Percentiles rank a stretch among this genome's conserved stretches.
phyloP scores from a whole-genome alignment of 2,888 invertebrate genomes.

The Sarcophaga carnaria region DNA sequence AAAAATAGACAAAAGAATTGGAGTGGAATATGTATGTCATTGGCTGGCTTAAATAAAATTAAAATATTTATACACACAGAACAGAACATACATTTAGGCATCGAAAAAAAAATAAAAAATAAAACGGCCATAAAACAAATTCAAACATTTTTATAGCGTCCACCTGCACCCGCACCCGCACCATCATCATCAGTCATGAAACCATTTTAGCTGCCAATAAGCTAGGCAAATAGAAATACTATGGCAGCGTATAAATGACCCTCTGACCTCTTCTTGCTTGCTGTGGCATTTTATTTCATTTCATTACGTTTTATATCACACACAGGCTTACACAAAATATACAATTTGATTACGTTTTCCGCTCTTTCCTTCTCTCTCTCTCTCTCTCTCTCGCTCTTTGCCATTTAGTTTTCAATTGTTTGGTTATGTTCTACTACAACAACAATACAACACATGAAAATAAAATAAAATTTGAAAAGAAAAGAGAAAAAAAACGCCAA shows the following conservation, averaged over 20 bases:
- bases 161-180: conserved; percentile 10
- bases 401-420: conserved; percentile 44
- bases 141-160: neutral
- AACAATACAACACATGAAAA: neutral
- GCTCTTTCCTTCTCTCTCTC: neutral
- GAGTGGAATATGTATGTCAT: conserved; percentile 31
- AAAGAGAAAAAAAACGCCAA: neutral
- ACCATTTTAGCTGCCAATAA: neutral
- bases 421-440: conserved; percentile 4
- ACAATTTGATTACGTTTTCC: too few species aligned
- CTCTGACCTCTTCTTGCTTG: neutral
- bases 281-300: conserved; percentile 27
- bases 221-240: too few species aligned
- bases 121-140: conserved; percentile 24
- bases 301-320: neutral
- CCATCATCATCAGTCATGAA: conserved; percentile 1
- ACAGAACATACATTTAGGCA: conserved; percentile 22
- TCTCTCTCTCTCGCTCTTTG: neutral
- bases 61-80: conserved; percentile 46
- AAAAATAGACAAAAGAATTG: too few species aligned
- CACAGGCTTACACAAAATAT: neutral
- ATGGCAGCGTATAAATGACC: neutral
- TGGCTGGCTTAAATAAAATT: conserved; percentile 57
- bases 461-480: neutral
- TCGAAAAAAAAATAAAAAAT: neutral